Base-by-base conservation (phyloP, 2,797 vertebrate species). In the Sparidentex hasta region DNA sequence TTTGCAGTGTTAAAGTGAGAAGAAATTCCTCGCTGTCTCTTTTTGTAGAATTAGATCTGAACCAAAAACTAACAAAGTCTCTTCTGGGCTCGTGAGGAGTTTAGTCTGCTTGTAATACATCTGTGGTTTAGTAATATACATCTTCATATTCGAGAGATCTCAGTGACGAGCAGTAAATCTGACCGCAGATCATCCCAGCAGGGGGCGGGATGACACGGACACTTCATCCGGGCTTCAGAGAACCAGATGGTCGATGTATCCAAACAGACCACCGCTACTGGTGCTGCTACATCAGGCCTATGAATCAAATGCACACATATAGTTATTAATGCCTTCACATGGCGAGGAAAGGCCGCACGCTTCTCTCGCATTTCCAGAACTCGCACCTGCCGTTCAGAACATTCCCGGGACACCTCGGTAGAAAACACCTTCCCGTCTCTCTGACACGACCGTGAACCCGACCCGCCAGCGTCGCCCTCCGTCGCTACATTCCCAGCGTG, bases 311-410 rank as follows among this genome's bases (percentile, higher is more conserved):
- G 75, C 58, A 71, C 69, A 65, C 81, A 86, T 75, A 52, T 65
- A 78, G 55, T 76, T 84, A 73, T 76, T 33, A 66, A 79, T 63
- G 59, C 51, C 7, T 50, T 54, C 46, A 55, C 75, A 88, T 77
- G 63, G 88, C 51, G 85, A 81, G 73, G 88, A 91, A 82, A 90
- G 65, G 67, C 69, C 68, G 70, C 83, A 76, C 73, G 71, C 79
- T 74, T 69, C 66, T 0, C 55, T 58, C 21, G 4, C 52, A 46
- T 78, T 56, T 78, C 61, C 46, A 44, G n/a, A 33, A 65, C 47
- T 69, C 54, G 0, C 59, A 13, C 44, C 13, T 44, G n/a, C 64
- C 23, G n/a, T 41, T 38, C 20, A 16, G 69, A 21, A 38, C 75
- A 66, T 84, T 88, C 87, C 78, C n/a, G 43, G 50, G 71, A 46